Evolutionary conservation across 2,113 vertebrate genomes (phyloP), one percentile per base, ranked within the genome.

Genomic region (Leucoraja erinaceus): DNA sequence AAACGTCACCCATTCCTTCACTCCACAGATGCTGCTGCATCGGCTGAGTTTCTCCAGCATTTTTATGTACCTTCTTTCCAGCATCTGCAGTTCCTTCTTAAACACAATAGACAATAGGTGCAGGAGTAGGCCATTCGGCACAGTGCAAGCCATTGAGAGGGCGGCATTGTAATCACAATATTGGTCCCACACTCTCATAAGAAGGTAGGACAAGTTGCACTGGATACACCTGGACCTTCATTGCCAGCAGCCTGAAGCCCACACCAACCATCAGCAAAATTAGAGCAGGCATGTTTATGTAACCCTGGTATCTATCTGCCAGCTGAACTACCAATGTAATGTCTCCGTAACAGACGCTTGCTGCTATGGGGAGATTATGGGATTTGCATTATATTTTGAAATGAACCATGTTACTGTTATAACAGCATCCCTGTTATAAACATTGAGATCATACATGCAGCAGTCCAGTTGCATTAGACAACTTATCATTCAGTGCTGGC

Each of bases 111-210:
- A 47, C 38, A 47, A 47, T 47, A 47, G 38, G 38, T 47, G 38
- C 38, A 47, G 38, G 38, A 47, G 38, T 47, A 47, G 38, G 38
- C 38, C 38, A 47, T 47, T 47, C 38, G 38, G 38, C 38, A 47
- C 38, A 47, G 93, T 3, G 6, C 93, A 92, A 61, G 93, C 79
- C 90, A 18, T 77, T 63, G 93, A 74, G 90, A 63, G 0, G 0
- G 14, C 54, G 54, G 4, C 0, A 0, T 81, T 0, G 76, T 0
- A 12, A 83, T 93, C 94, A 70, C 78, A 22, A 93, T 93, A 10
- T 93, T 94, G 94, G 95, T 93, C 94, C 94, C 59, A 84, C 92
- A 83, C 81, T 61, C 59, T 93, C 93, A 63, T 94, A 93, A 74
- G 93, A 94, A 77, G 74, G 68, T 18, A 38, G 72, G 63, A 93